phyloP scores from a whole-genome alignment of 2,888 invertebrate genomes.

The Hypercompe scribonia region DNA sequence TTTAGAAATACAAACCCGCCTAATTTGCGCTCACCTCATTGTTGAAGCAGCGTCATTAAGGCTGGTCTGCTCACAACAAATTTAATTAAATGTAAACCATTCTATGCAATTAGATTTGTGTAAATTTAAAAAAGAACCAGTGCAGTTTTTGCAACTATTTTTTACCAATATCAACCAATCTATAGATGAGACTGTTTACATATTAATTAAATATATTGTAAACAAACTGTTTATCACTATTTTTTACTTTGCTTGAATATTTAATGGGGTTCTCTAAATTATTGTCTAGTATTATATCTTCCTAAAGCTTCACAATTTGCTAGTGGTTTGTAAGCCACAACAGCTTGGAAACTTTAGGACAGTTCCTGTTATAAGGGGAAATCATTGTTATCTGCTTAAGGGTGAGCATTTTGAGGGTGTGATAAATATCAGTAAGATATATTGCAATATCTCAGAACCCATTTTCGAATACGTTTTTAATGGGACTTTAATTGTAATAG shows the following conservation, averaged over 20 bases:
- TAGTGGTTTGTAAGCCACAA: not conserved
- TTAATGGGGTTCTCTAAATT: slow-evolving; percentile 17
- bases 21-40: slow-evolving; percentile 7
- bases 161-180: not conserved
- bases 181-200: not conserved
- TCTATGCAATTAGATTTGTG: not conserved
- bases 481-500: not conserved
- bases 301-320: slow-evolving; percentile 25
- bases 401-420: not conserved
- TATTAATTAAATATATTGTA: slow-evolving; percentile 4
- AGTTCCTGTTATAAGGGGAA: slow-evolving; percentile 31
- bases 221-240: not conserved
- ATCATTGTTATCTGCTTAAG: slow-evolving; percentile 13
- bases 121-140: not conserved
- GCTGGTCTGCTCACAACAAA: not conserved
- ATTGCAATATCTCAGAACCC: not conserved
- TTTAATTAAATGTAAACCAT: slow-evolving; percentile 1
- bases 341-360: slow-evolving; percentile 17
- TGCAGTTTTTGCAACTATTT: not conserved
- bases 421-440: not conserved
- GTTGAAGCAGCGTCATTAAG: slow-evolving; percentile 4
- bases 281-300: slow-evolving; percentile 11
- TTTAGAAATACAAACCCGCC: slow-evolving; percentile 15
- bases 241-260: slow-evolving; percentile 4
- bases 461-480: not conserved